Conservation (phyloP, 2,797 vertebrate species). For the Falco naumanni region DNA sequence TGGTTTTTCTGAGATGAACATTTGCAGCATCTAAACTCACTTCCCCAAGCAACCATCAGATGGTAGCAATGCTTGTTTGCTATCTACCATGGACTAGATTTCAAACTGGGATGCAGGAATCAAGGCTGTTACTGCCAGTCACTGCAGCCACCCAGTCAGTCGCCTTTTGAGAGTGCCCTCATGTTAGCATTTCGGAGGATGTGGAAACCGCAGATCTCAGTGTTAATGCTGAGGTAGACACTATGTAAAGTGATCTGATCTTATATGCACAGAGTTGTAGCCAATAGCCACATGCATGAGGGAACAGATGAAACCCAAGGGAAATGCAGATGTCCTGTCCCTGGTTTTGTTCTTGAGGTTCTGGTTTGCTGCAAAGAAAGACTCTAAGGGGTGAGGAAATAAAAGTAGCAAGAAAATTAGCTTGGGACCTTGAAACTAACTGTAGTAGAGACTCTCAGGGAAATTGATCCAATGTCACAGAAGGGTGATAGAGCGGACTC, state of each 20-base stretch:
- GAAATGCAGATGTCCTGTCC: slow-evolving; percentile 56
- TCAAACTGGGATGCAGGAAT: slow-evolving; percentile 8
- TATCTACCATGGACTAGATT: slow-evolving; percentile 22
- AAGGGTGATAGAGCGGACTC: background rate
- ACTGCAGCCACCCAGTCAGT: background rate
- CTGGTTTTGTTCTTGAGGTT: slow-evolving; percentile 27
- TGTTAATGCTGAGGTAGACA: slow-evolving; percentile 49
- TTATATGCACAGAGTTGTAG: slow-evolving; percentile 55
- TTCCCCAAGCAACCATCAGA: slow-evolving; percentile 68
- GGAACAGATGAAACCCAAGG: slow-evolving; percentile 64
- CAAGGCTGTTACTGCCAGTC: background rate
- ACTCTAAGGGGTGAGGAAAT: background rate
- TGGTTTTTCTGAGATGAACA: background rate
- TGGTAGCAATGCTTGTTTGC: slow-evolving; percentile 72
- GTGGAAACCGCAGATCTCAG: background rate
- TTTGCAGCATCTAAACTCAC: slow-evolving; percentile 58
- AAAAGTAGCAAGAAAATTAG: slow-evolving; percentile 45
- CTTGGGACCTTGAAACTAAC: slow-evolving; percentile 37
- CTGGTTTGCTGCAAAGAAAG: slow-evolving; percentile 15
- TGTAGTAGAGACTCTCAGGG: background rate
- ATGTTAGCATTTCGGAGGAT: background rate
- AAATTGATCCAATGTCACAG: background rate
- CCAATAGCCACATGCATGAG: slow-evolving; percentile 65
- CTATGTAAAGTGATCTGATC: slow-evolving; percentile 60
- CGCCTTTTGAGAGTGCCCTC: background rate